Conservation (phyloP, 2,797 vertebrate species). For the Carcharodon carcharias region DNA sequence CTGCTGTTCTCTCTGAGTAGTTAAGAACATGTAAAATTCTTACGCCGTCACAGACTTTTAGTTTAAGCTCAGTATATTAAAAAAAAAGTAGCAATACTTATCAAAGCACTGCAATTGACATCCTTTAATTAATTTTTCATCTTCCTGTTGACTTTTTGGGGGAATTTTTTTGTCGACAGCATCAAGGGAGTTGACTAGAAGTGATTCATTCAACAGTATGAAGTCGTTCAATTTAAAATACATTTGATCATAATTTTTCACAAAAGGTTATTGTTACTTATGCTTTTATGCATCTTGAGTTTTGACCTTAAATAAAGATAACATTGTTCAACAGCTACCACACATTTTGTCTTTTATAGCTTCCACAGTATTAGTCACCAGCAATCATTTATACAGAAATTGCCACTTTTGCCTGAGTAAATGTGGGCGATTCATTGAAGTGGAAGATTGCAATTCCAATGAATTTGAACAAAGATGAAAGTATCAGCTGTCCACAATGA, state of each 20-base stretch:
- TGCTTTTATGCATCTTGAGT: not conserved
- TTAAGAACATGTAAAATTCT: not conserved
- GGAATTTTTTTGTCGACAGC: not conserved
- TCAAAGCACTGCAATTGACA: not conserved
- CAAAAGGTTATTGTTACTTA: not conserved
- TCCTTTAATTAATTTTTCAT: not conserved
- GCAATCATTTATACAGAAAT: not conserved
- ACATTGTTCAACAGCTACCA: not conserved
- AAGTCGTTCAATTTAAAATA: not conserved
- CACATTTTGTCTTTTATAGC: not conserved
- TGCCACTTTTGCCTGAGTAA: not conserved
- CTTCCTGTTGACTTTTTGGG: not conserved
- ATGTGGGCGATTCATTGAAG: not conserved
- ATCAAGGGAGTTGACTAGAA: not conserved
- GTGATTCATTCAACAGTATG: not conserved
- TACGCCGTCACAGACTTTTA: not conserved
- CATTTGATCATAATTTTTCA: not conserved
- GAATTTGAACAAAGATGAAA: not conserved
- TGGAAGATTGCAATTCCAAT: slow-evolving; percentile 10
- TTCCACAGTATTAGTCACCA: not conserved
- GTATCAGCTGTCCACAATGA: not conserved
- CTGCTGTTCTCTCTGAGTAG: not conserved
- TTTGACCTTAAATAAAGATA: not conserved
- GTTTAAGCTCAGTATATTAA: not conserved
- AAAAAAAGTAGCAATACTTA: not conserved